phyloP scores from a whole-genome alignment of 2,888 invertebrate species.

The Mythimna vitellina region DNA sequence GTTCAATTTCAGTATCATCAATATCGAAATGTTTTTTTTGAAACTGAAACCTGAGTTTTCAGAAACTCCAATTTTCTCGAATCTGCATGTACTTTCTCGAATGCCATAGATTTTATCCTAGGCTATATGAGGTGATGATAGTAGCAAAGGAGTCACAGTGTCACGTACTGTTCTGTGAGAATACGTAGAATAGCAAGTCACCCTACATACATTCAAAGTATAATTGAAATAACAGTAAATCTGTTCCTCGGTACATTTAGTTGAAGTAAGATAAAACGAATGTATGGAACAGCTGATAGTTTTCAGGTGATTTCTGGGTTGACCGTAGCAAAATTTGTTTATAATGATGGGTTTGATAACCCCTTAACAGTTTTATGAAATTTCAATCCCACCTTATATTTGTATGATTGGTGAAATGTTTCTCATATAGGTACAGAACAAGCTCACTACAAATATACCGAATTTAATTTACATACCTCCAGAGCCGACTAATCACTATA shows the following conservation, averaged over 20 bases:
- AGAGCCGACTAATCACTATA: slow-evolving; percentile 8
- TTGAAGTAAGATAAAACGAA: not conserved
- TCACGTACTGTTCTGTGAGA: not conserved
- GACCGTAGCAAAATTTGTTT: not conserved
- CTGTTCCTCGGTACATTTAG: not conserved
- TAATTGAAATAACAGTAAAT: not conserved
- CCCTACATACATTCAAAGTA: not conserved
- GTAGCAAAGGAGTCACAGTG: too few relatives aligned
- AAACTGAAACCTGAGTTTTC: too few relatives aligned
- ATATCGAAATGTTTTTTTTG: too few relatives aligned
- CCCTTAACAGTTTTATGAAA: not conserved
- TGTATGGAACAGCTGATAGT: not conserved
- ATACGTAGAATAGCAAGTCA: not conserved
- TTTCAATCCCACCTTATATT: not conserved
- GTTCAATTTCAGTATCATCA: too few relatives aligned
- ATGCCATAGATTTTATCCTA: too few relatives aligned
- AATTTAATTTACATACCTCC: slow-evolving; percentile 9
- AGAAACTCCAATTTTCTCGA: too few relatives aligned
- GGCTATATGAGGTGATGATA: too few relatives aligned
- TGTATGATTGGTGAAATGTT: not conserved
- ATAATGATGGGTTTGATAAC: not conserved
- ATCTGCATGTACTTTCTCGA: too few relatives aligned
- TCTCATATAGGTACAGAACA: not conserved
- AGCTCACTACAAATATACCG: not conserved
- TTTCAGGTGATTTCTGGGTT: not conserved